Conservation (phyloP, 2,113 vertebrate species). For the Indicator indicator region DNA sequence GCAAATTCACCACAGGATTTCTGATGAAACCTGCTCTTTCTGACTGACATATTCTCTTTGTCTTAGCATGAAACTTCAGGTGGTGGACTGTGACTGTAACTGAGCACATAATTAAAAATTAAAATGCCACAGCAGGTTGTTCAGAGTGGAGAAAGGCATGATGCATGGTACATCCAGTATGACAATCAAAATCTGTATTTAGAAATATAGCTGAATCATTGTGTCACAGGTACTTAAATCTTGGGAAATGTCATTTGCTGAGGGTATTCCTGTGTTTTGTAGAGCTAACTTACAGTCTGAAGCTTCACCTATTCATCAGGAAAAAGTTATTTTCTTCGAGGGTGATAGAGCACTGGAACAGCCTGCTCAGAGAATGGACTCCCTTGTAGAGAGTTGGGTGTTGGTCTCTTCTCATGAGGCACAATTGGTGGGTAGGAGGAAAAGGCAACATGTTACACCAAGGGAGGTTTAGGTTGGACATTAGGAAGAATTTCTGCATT, state of each 20-base stretch:
- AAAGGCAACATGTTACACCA: too few species aligned
- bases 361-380: too few species aligned
- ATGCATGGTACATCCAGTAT: not conserved
- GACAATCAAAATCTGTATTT: not conserved
- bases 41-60: conserved; percentile 34
- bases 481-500: too few species aligned
- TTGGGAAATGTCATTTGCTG: not conserved
- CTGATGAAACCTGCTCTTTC: conserved; percentile 36
- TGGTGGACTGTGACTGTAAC: conserved; percentile 36
- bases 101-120: conserved; percentile 62
- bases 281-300: not conserved
- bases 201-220: not conserved
- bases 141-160: not conserved
- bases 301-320: not conserved
- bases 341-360: too few species aligned
- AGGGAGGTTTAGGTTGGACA: too few species aligned
- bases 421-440: too few species aligned
- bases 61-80: conserved; percentile 39
- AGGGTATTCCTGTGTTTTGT: not conserved
- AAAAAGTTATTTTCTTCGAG: too few species aligned
- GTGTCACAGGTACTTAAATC: not conserved
- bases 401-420: too few species aligned
- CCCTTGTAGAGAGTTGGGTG: too few species aligned
- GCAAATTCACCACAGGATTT: conserved; percentile 36
- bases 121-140: conserved; percentile 23